Base-by-base conservation (phyloP, 2,888 invertebrate genomes). In the Phasia obesa region DNA sequence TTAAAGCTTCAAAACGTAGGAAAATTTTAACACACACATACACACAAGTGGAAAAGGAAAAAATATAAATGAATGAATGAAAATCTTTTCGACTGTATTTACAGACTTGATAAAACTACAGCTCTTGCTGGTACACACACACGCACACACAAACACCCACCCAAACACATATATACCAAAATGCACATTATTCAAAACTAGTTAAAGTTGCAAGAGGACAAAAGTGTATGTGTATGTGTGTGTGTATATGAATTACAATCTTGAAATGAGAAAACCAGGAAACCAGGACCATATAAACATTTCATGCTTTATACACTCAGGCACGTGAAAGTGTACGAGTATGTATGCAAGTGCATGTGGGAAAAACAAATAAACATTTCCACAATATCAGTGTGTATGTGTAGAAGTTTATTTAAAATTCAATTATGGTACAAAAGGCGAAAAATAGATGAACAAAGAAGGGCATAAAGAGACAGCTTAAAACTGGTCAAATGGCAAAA, bases 351-450 rank as follows among this genome's bases (percentile, higher is more conserved):
- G 31, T 23, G 23, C 19, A 31, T 42, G 25, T 38, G 57, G 19
- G 7, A 53, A 35, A 21, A 62, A 64, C 69, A 69, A 74, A 64
- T 44, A 64, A 53, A 42, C 23, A 74, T 13, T 64, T 51, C 13
- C 25, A 25, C 49, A 57, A 15, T 15, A 3, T 13, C 15, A 15
- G 15, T n/a, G 15, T 42, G 38, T 3, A 42, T 42, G 38, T n/a
- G 38, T 15, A 75, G 65, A 75, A 88, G 89, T 89, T 91, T 90
- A 90, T 91, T 91, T 89, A 91, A 90, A 90, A 90, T 90, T 91
- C 91, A 90, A 91, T 90, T 90, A 91, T 88, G 87, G 86, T 84
- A 79, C 78, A 65, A 73, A 57, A 74, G 70, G 75, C 79, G 82
- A 79, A 82, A 84, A 80, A 60, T 67, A 60, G 70, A 71, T 76